These are phyloP conservation scores for Siderastrea siderea DNA, from an alignment of 92 coral and sea anemone genomes.

Conservation along the genomic window DNA sequence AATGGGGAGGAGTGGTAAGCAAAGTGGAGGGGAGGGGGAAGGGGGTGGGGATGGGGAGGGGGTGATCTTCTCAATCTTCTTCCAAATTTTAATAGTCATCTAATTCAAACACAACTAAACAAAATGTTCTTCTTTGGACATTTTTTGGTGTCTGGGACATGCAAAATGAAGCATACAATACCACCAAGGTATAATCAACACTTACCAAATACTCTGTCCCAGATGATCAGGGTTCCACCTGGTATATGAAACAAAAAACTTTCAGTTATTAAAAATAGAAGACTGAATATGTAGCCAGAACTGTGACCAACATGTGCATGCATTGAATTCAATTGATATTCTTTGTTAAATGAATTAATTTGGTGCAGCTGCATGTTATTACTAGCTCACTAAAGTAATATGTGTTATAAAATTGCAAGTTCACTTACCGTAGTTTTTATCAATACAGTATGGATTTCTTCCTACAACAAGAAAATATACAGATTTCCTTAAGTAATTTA, in stretches of 20 bases:
- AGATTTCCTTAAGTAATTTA: background rate
- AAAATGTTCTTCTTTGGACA: too few species aligned
- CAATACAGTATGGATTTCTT: conserved; percentile 96
- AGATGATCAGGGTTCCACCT: conserved; percentile 85
- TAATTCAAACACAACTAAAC: too few species aligned
- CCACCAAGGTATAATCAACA: too few species aligned
- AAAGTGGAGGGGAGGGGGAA: too few species aligned
- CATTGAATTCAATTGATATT: background rate
- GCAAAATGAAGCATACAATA: too few species aligned
- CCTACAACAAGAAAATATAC: conserved; percentile 68
- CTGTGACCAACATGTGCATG: too few species aligned
- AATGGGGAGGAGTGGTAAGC: too few species aligned
- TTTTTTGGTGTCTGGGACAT: too few species aligned
- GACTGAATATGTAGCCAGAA: background rate
- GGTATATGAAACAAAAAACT: background rate
- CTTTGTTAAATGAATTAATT: background rate
- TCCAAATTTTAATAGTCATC: too few species aligned
- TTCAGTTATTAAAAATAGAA: background rate
- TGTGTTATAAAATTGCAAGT: background rate
- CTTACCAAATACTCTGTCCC: conserved; percentile 94
- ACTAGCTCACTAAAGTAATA: too few species aligned
- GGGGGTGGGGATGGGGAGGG: too few species aligned
- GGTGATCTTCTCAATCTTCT: too few species aligned
- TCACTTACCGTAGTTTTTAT: conserved; percentile 94
- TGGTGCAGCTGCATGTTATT: background rate